Evolutionary conservation across 2,797 vertebrate genomes (phyloP).

Genomic region (Novumbra hubbsi): DNA sequence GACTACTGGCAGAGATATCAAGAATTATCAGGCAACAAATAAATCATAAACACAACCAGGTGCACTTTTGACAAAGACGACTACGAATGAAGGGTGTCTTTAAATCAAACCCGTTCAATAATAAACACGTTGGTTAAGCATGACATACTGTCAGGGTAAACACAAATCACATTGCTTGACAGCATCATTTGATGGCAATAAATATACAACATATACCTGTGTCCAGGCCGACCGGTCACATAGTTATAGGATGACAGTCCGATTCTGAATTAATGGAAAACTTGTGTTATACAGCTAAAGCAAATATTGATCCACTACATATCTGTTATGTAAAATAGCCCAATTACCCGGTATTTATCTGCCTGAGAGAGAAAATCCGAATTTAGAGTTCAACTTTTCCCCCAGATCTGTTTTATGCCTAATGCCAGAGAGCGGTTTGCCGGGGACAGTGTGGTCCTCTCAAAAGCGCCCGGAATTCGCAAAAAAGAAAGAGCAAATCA

Average conservation of each 20-base stretch:
- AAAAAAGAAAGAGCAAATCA: slow-evolving; percentile 68
- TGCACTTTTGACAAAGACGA: no score
- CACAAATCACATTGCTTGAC: background rate
- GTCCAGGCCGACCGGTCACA: background rate
- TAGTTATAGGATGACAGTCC: background rate
- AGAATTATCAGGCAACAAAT: no score
- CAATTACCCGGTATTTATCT: slow-evolving; percentile 55
- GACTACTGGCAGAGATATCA: no score
- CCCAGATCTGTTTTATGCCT: slow-evolving; percentile 58
- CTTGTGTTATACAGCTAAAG: background rate
- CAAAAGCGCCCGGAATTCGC: slow-evolving; percentile 68
- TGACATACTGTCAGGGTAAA: background rate
- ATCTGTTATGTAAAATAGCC: slow-evolving; percentile 34
- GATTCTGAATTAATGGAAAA: background rate
- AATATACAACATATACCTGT: background rate
- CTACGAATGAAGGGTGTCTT: no score
- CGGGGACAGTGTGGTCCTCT: slow-evolving; percentile 66
- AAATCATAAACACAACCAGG: no score
- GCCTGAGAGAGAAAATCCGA: slow-evolving; percentile 52
- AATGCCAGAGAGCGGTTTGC: slow-evolving; percentile 61
- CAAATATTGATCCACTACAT: slow-evolving; percentile 13
- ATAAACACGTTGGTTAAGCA: background rate
- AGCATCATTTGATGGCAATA: background rate
- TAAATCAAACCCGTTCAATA: no score
- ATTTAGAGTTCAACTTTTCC: slow-evolving; percentile 55